Conservation (phyloP, 2,797 vertebrate genomes). For the Cryptoblepharus egeriae region DNA sequence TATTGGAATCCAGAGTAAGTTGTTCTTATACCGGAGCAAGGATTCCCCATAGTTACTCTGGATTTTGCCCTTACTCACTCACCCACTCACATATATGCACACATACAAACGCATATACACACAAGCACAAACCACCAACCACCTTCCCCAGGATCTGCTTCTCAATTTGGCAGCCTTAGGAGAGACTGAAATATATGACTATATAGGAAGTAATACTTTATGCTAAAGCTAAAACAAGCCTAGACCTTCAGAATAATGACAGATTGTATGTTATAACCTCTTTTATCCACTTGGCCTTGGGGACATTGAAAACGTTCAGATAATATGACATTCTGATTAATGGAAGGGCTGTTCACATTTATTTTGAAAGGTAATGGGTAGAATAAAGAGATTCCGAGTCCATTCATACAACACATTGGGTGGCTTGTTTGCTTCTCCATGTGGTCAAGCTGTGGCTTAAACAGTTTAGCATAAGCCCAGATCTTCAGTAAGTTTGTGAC, state of each 20-base stretch:
- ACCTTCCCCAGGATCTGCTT: conserved; percentile 14
- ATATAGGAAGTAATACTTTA: background rate
- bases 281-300: conserved; percentile 18
- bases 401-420: background rate
- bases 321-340: conserved; percentile 16
- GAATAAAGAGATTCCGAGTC: background rate
- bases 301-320: conserved; percentile 11
- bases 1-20: too few relatives aligned
- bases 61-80: too few relatives aligned
- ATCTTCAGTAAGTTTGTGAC: background rate
- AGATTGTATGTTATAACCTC: background rate
- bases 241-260: conserved; percentile 1
- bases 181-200: background rate
- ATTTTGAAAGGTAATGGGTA: conserved; percentile 1
- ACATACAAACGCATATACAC: background rate
- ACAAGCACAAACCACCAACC: fast-evolving
- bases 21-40: too few relatives aligned
- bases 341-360: background rate
- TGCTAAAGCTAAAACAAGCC: background rate
- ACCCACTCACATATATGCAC: too few relatives aligned
- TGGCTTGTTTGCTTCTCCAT: background rate
- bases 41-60: too few relatives aligned
- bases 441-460: background rate
- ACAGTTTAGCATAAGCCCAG: background rate
- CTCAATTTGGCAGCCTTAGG: conserved; percentile 33